Evolutionary conservation across 2,797 vertebrate genomes (phyloP).

Genomic region (Rhodeus uyekii): DNA sequence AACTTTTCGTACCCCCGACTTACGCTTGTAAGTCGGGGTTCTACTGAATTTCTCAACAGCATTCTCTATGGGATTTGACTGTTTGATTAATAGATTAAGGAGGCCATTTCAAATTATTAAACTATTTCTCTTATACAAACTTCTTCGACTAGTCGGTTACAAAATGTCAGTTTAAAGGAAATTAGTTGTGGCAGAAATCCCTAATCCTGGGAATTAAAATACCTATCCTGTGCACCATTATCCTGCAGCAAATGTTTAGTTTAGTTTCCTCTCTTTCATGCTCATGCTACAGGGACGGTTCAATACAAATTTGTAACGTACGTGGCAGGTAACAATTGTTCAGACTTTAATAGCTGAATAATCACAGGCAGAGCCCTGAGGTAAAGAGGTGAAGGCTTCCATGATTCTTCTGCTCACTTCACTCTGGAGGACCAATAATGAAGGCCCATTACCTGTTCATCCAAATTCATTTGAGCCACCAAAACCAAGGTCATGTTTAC

Average conservation of each 20-base stretch:
- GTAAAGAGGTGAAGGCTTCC: conserved; percentile 40
- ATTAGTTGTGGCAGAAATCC: neutral
- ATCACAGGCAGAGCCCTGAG: conserved; percentile 40
- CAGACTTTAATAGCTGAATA: conserved; percentile 41
- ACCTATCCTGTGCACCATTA: neutral
- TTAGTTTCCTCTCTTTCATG: neutral
- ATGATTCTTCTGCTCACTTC: conserved; percentile 30
- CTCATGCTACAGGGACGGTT: conserved; percentile 37
- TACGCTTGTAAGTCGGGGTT: no score
- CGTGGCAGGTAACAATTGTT: conserved; percentile 42
- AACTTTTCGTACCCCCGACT: no score
- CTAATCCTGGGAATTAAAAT: conserved; percentile 5
- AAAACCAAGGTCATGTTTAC: conserved; percentile 17
- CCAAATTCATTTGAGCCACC: conserved; percentile 6
- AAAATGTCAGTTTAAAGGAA: neutral
- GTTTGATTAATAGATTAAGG: neutral
- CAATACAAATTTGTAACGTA: conserved; percentile 39
- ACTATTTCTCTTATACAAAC: neutral
- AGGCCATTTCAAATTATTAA: neutral
- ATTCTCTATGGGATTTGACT: neutral
- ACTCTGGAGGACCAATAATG: conserved; percentile 26
- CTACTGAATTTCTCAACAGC: neutral
- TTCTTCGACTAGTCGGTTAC: neutral
- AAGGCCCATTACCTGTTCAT: conserved; percentile 43
- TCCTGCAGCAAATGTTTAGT: neutral